Percentiles rank a stretch among this genome's conserved stretches.
phyloP scores from a whole-genome alignment of 2,113 vertebrate species.

The Mesoclemmys tuberculata region DNA sequence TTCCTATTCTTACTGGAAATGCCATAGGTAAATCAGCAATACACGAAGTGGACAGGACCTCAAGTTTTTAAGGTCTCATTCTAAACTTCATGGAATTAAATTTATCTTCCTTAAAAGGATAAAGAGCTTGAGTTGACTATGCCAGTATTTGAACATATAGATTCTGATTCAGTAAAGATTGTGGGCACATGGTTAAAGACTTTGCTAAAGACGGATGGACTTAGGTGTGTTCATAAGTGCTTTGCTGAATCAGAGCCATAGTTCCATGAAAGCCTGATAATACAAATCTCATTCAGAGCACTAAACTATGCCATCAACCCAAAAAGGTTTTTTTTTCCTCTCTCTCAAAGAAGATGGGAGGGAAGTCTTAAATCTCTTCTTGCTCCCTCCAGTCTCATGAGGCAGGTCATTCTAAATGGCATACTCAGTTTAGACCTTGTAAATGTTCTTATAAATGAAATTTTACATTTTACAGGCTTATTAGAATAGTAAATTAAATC shows the following conservation, averaged over 20 bases:
- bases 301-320: constrained; percentile 28
- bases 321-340: background rate
- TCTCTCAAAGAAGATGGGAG: background rate
- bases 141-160: background rate
- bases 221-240: background rate
- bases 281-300: background rate
- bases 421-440: constrained; percentile 45
- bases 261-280: background rate
- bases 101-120: background rate
- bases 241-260: background rate
- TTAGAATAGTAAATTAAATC: constrained; percentile 61
- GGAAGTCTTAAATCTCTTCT: constrained; percentile 41
- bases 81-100: background rate
- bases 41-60: background rate
- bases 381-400: constrained; percentile 46
- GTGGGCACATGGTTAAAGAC: background rate
- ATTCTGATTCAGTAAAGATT: background rate
- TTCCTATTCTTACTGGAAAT: background rate
- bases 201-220: background rate
- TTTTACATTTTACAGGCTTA: constrained; percentile 41
- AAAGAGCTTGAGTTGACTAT: background rate
- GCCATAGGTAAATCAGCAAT: background rate
- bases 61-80: background rate
- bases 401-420: constrained; percentile 40
- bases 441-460: constrained; percentile 43